Evolutionary conservation across 2,797 vertebrate species (phyloP).

Genomic region (Glossophaga mutica): DNA sequence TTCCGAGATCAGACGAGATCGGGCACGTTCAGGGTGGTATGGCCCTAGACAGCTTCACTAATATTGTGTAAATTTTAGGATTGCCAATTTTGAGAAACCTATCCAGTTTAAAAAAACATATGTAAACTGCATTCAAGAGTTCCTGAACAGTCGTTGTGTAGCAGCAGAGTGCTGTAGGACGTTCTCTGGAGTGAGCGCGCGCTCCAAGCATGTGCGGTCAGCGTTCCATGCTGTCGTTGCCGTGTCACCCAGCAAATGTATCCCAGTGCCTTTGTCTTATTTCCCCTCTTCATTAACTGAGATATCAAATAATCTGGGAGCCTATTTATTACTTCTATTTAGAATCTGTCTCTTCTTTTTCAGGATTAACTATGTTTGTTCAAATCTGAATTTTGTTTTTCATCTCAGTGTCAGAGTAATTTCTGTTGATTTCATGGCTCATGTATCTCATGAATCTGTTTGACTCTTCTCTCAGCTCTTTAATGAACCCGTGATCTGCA

Average conservation of each 20-base stretch:
- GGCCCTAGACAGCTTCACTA: no score
- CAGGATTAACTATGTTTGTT: background rate
- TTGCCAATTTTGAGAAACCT: background rate
- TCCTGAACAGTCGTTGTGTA: background rate
- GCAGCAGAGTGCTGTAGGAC: background rate
- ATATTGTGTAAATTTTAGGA: background rate
- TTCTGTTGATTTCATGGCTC: background rate
- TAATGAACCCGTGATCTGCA: background rate
- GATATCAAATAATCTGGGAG: background rate
- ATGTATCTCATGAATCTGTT: background rate
- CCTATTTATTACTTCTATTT: background rate
- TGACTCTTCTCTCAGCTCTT: background rate
- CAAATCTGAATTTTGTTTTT: background rate
- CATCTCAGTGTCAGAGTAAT: background rate
- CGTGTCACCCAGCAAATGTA: background rate
- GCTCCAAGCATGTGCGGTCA: background rate
- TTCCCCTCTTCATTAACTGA: background rate
- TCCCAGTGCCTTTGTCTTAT: background rate
- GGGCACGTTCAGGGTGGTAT: no score
- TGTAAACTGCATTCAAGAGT: background rate
- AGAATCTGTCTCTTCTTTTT: conserved; percentile 11
- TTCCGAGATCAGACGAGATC: no score
- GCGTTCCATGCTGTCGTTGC: background rate
- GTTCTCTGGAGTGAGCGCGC: background rate
- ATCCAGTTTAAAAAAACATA: background rate